Evolutionary conservation across 2,888 invertebrate genomes (phyloP).

Genomic region (Lottia gigantea): DNA sequence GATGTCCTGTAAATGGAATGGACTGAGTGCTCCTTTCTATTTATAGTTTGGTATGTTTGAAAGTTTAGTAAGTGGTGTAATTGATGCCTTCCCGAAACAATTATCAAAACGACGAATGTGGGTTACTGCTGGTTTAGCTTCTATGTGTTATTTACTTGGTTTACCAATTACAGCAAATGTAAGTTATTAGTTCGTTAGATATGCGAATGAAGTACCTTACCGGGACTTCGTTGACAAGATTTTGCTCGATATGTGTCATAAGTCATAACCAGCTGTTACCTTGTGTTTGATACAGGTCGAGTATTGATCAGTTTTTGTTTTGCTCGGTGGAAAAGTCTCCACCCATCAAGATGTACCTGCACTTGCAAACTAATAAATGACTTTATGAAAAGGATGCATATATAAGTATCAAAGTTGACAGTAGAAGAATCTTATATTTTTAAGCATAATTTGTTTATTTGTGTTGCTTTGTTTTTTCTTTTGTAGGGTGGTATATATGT

Average conservation of each 20-base stretch:
- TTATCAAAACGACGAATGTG: constrained; percentile 72
- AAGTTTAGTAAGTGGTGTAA: constrained; percentile 78
- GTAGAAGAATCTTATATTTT: neutral
- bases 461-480: neutral
- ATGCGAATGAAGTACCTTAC: no score
- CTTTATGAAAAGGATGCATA: no score
- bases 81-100: constrained; percentile 76
- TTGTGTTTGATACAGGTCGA: no score
- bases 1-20: no score
- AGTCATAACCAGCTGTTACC: no score
- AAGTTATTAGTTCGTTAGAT: constrained; percentile 9
- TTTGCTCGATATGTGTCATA: no score
- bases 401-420: no score
- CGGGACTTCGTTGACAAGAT: no score
- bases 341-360: no score
- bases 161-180: constrained; percentile 34
- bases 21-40: neutral
- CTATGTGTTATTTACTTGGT: constrained; percentile 70
- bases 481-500: constrained; percentile 70
- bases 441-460: neutral
- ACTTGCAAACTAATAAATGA: no score
- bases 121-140: constrained; percentile 74
- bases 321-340: no score
- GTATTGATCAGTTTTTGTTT: no score
- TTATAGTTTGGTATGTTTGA: constrained; percentile 84